Conservation (phyloP, 2,797 vertebrate species). For the Brachyrhaphis roseni region DNA sequence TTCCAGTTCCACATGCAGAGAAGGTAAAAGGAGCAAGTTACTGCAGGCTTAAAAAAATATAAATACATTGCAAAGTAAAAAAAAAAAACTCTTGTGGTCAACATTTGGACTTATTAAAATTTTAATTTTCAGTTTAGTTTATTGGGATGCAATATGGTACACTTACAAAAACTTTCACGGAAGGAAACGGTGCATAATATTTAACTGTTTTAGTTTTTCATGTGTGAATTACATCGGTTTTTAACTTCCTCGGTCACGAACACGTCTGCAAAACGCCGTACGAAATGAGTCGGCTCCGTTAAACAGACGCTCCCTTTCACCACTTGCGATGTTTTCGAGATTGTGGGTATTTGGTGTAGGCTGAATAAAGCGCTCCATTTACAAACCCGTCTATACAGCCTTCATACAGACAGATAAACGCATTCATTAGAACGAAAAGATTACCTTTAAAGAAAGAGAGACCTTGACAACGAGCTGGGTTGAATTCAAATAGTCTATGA, state of each 20-base stretch:
- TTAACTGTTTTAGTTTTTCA: not conserved
- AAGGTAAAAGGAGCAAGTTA: slow-evolving; percentile 24
- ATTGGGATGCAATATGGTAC: not conserved
- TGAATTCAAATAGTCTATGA: slow-evolving; percentile 39
- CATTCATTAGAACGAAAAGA: slow-evolving; percentile 62
- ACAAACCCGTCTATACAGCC: slow-evolving; percentile 47
- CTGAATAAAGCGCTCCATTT: slow-evolving; percentile 31
- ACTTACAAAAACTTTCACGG: not conserved
- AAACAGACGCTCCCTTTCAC: slow-evolving; percentile 3
- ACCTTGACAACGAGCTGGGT: slow-evolving; percentile 61
- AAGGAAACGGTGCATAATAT: not conserved
- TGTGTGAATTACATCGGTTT: too few species aligned
- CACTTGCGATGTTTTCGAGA: slow-evolving; percentile 24
- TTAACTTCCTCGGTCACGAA: too few species aligned
- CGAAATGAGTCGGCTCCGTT: not conserved
- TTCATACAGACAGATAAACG: slow-evolving; percentile 51
- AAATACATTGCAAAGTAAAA: not conserved
- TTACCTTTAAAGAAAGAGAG: slow-evolving; percentile 47
- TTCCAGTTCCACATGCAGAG: slow-evolving; percentile 20
- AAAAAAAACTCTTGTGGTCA: not conserved
- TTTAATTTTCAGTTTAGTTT: not conserved
- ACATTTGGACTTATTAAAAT: not conserved
- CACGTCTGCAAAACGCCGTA: not conserved
- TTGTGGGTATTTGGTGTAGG: slow-evolving; percentile 14
- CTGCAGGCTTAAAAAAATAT: slow-evolving; percentile 23